Evolutionary conservation across 2,113 vertebrate genomes (phyloP).

Genomic region (Gnathonemus echidnorhynchus): DNA sequence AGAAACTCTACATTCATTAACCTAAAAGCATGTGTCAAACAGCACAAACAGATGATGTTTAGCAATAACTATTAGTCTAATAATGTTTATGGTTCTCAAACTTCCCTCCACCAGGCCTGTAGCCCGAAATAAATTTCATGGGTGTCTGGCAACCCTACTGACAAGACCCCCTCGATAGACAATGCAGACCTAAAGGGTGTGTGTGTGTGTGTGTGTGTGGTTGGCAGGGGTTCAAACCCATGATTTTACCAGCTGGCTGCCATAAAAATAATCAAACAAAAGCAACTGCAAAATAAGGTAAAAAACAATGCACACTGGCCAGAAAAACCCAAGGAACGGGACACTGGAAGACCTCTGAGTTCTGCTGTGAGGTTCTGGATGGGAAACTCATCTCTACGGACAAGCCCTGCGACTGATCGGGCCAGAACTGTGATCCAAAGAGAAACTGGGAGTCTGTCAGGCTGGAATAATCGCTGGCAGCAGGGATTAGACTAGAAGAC

Average conservation of each 20-base stretch:
- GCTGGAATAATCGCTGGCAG: constrained; percentile 62
- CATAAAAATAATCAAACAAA: neutral
- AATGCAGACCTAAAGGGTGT: neutral
- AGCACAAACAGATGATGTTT: neutral
- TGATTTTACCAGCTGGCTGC: neutral
- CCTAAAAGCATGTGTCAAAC: constrained; percentile 40
- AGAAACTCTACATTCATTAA: constrained; percentile 72
- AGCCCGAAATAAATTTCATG: neutral
- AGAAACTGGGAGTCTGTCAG: constrained; percentile 82
- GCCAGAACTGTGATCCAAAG: constrained; percentile 81
- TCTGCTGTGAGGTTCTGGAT: constrained; percentile 64
- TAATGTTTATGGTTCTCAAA: neutral
- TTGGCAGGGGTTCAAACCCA: neutral
- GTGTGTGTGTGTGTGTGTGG: too few relatives aligned
- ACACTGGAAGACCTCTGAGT: constrained; percentile 73
- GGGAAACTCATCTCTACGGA: constrained; percentile 63
- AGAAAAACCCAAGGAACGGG: neutral
- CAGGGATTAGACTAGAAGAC: constrained; percentile 45
- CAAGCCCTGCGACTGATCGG: constrained; percentile 62
- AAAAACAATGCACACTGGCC: neutral
- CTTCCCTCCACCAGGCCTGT: neutral
- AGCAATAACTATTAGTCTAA: neutral
- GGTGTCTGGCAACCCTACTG: neutral
- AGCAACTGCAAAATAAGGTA: neutral
- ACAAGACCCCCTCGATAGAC: neutral